Percentiles rank a stretch among this genome's conserved stretches.
Evolutionary conservation across 2,888 invertebrate species (phyloP).

Genomic region (Sisyra terminalis): DNA sequence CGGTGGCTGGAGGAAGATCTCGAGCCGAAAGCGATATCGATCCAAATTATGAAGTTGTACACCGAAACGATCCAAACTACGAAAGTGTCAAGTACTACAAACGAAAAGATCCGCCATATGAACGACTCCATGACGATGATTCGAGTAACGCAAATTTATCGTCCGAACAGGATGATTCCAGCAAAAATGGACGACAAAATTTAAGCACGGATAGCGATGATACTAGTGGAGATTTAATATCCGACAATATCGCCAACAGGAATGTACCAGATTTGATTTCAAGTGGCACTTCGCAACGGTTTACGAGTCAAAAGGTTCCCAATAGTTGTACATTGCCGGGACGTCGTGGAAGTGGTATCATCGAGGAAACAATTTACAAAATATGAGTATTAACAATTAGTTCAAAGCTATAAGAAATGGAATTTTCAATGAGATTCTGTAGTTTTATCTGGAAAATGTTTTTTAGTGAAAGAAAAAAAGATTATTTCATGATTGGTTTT

Average conservation of each 20-base stretch:
- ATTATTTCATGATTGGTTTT: no score
- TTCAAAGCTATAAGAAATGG: no score
- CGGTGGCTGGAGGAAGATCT: slow-evolving; percentile 27
- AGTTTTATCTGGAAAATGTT: no score
- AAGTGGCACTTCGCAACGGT: neutral
- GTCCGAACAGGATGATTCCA: neutral
- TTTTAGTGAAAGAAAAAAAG: no score
- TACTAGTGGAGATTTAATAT: neutral
- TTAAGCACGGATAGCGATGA: neutral
- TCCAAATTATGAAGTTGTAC: slow-evolving; percentile 56
- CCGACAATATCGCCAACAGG: neutral
- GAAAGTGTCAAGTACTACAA: slow-evolving; percentile 65
- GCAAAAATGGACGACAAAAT: neutral
- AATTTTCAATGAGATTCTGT: no score
- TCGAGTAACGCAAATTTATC: slow-evolving; percentile 9
- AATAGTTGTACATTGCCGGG: neutral
- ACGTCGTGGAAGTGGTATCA: neutral
- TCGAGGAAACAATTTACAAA: slow-evolving; percentile 1
- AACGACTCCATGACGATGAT: slow-evolving; percentile 32
- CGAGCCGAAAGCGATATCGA: slow-evolving; percentile 50
- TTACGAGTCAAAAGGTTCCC: neutral
- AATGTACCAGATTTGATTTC: neutral
- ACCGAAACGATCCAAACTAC: slow-evolving; percentile 50
- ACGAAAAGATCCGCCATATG: slow-evolving; percentile 48
- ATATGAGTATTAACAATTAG: neutral